Evolutionary conservation across 2,888 invertebrate genomes (phyloP).

Genomic region (Latrodectus elegans): DNA sequence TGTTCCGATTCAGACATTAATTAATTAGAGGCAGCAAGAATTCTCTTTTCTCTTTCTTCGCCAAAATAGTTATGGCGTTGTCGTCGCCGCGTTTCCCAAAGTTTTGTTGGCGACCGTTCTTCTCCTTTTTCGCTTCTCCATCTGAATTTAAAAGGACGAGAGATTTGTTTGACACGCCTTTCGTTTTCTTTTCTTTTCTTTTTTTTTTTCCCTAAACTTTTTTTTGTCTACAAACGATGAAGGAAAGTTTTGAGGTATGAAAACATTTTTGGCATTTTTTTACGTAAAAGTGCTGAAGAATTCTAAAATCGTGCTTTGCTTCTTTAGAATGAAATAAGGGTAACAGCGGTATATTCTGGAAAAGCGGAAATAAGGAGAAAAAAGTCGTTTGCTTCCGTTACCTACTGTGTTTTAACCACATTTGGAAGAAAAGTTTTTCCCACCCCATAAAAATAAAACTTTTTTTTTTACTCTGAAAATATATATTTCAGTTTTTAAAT

Average conservation of each 20-base stretch:
- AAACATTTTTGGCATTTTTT: background rate
- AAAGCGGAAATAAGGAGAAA: no score
- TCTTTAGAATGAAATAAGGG: background rate
- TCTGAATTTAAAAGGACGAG: background rate
- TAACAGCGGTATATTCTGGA: background rate
- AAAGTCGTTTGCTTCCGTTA: no score
- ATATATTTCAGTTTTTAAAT: no score
- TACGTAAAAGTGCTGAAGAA: background rate
- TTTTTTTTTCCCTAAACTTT: background rate
- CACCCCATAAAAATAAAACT: no score
- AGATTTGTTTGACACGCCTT: no score
- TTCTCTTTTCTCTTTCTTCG: constrained; percentile 9
- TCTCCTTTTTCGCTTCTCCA: background rate
- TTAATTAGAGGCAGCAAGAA: constrained; percentile 29
- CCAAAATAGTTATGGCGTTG: constrained; percentile 5
- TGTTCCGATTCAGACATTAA: constrained; percentile 28
- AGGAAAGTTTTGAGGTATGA: background rate
- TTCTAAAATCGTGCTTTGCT: background rate
- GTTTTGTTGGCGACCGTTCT: background rate
- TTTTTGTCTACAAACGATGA: background rate
- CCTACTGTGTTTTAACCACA: no score
- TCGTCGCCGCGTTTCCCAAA: background rate
- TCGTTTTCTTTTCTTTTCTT: background rate
- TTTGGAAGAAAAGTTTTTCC: no score
- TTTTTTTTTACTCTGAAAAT: no score